Conservation (phyloP, 1,140 invertebrate species). For the Phymastichus coffea region DNA sequence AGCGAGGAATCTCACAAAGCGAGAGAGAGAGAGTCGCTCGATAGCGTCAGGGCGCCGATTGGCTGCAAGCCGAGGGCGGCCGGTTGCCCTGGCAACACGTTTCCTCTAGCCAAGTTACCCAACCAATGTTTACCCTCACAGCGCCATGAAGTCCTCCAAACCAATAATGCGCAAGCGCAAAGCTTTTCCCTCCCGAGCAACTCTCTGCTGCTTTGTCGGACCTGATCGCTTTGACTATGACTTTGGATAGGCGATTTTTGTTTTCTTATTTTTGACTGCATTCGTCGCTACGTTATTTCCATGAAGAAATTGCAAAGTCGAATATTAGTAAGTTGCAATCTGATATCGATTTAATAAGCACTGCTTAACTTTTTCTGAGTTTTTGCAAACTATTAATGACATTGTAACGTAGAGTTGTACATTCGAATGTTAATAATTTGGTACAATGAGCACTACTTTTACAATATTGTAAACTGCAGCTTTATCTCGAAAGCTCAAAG, state of each 20-base stretch:
- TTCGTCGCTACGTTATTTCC: too few species aligned
- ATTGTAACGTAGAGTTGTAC: too few species aligned
- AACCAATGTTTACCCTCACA: slow-evolving; percentile 45
- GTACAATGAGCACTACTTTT: too few species aligned
- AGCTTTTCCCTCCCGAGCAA: neutral
- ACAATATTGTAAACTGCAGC: too few species aligned
- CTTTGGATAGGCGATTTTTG: neutral
- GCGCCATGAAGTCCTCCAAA: too few species aligned
- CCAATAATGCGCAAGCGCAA: slow-evolving; percentile 24
- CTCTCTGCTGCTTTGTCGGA: neutral
- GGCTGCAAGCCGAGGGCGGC: slow-evolving; percentile 36
- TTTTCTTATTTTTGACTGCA: neutral
- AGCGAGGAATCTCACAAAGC: too few species aligned
- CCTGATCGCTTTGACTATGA: neutral
- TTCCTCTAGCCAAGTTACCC: slow-evolving; percentile 36
- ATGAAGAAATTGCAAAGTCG: too few species aligned
- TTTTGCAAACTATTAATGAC: neutral
- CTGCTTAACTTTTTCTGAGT: too few species aligned
- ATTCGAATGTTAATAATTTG: too few species aligned
- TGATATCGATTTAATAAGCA: too few species aligned
- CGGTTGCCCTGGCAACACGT: slow-evolving; percentile 53
- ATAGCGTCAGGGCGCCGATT: slow-evolving; percentile 47
- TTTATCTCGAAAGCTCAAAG: too few species aligned
- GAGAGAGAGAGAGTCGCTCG: slow-evolving; percentile 52
- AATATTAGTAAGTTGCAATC: too few species aligned